Percentiles rank a stretch among this genome's conserved stretches.
phyloP scores from a whole-genome alignment of 2,113 vertebrate species.

The Condylura cristata region DNA sequence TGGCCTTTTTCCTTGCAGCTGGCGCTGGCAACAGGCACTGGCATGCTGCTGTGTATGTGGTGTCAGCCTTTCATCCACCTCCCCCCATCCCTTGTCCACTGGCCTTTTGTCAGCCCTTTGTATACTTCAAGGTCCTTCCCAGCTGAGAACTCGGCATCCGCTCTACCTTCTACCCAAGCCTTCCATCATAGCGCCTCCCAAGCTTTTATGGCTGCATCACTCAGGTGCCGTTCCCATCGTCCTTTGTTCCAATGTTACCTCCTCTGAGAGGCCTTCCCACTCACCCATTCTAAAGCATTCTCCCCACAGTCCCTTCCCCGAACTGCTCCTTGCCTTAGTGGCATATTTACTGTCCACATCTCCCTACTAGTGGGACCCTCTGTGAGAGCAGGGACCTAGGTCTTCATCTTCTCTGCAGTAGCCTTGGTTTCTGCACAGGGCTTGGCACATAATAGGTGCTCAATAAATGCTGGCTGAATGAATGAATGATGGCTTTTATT shows the following conservation, averaged over 20 bases:
- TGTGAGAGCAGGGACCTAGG: neutral
- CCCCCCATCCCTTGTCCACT: rapidly evolving
- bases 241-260: neutral
- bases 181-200: too few relatives aligned
- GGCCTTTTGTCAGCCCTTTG: neutral
- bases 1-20: neutral
- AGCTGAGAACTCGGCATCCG: neutral
- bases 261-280: neutral
- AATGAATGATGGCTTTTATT: neutral
- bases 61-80: rapidly evolving
- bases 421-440: neutral
- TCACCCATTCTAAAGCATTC: neutral
- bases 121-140: neutral
- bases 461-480: conserved; percentile 53
- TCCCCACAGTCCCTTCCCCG: neutral
- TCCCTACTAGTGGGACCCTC: neutral
- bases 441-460: neutral
- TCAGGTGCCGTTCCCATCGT: neutral
- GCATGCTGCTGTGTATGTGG: rapidly evolving
- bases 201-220: neutral
- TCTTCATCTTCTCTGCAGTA: rapidly evolving
- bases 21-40: neutral
- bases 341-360: rapidly evolving
- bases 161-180: neutral
- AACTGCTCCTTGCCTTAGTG: neutral